Percentiles rank a stretch among this genome's conserved stretches.
phyloP scores from a whole-genome alignment of 2,797 vertebrate species.

The Morelia viridis region DNA sequence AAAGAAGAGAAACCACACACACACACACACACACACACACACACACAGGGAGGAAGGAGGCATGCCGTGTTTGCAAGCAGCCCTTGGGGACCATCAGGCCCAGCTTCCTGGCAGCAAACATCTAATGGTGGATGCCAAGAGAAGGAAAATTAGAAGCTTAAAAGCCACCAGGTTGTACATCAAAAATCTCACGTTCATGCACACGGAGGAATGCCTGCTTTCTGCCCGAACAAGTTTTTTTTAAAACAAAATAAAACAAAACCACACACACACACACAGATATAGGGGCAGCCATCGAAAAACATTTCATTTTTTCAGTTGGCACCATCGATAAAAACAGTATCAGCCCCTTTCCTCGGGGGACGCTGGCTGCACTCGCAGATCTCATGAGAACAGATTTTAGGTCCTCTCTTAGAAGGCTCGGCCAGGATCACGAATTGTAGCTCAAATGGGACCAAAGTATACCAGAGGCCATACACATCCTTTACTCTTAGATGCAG shows the following conservation, averaged over 20 bases:
- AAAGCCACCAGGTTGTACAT: not conserved
- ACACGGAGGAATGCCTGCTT: too few species aligned
- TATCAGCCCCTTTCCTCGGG: not conserved
- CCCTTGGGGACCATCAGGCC: conserved; percentile 22
- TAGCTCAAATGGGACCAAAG: not conserved
- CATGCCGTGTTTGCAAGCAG: not conserved
- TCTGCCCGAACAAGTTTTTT: not conserved
- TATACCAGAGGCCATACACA: too few species aligned
- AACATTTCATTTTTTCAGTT: not conserved
- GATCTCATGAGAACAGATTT: too few species aligned
- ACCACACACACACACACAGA: too few species aligned
- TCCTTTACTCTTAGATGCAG: not conserved
- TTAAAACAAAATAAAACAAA: not conserved
- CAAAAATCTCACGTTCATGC: not conserved
- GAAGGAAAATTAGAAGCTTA: not conserved
- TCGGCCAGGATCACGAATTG: not conserved
- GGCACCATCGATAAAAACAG: not conserved
- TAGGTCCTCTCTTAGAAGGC: too few species aligned
- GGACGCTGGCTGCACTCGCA: not conserved
- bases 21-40: not conserved
- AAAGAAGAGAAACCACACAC: not conserved
- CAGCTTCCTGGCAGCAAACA: not conserved
- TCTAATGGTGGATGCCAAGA: not conserved
- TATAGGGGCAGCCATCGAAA: too few species aligned
- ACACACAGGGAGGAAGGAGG: not conserved